Evolutionary conservation across 2,888 invertebrate species (phyloP).

Genomic region (Eueremaeus valkanovi): DNA sequence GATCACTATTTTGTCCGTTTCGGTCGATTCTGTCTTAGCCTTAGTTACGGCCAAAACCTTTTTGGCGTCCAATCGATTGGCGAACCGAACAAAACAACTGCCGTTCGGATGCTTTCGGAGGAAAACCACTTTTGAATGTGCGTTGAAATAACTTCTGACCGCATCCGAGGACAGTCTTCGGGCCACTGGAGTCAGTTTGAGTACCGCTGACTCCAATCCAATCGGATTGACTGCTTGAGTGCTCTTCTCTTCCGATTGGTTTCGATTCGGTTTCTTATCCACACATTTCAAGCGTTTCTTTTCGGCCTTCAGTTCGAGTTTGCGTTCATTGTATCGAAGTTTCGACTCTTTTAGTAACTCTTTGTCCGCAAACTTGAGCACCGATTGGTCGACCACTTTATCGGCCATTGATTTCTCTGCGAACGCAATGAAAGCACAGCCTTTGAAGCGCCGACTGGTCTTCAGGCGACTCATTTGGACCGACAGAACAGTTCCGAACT

Average conservation of each 20-base stretch:
- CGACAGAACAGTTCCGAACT: constrained; percentile 50
- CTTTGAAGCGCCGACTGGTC: constrained; percentile 53
- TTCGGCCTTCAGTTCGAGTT: not conserved
- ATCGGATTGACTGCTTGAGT: no score
- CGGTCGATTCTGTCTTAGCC: constrained; percentile 33
- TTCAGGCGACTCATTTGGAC: constrained; percentile 45
- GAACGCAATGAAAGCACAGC: constrained; percentile 86
- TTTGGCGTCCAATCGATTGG: constrained; percentile 49
- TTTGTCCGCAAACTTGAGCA: constrained; percentile 68
- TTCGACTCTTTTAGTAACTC: constrained; percentile 56
- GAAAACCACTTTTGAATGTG: not conserved
- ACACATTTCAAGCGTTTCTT: not conserved
- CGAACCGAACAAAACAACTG: constrained; percentile 51
- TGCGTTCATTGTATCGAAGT: constrained; percentile 22
- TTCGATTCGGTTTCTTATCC: not conserved
- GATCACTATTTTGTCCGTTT: constrained; percentile 37
- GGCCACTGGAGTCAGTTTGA: not conserved
- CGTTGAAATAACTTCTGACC: not conserved
- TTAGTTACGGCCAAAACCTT: constrained; percentile 45
- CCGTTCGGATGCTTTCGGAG: not conserved
- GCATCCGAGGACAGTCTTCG: not conserved
- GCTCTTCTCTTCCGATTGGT: no score
- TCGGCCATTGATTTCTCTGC: constrained; percentile 73
- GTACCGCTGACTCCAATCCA: not conserved
- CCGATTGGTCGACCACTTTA: constrained; percentile 66